phyloP scores from a whole-genome alignment of 2,113 vertebrate genomes.

The Myocastor coypus region DNA sequence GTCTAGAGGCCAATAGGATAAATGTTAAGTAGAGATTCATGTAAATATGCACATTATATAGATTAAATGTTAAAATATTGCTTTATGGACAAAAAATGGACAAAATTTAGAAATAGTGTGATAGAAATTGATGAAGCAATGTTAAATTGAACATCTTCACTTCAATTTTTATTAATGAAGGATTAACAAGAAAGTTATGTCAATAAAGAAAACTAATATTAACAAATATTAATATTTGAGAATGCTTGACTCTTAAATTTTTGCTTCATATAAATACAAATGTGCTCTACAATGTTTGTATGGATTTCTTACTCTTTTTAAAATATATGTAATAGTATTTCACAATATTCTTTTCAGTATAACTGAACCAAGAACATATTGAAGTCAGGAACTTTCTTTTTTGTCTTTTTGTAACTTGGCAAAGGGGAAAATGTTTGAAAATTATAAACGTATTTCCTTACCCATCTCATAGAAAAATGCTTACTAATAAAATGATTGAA shows the following conservation, averaged over 20 bases:
- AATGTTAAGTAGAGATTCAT: constrained; percentile 87
- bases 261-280: constrained; percentile 29
- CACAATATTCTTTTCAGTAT: constrained; percentile 45
- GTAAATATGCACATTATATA: constrained; percentile 81
- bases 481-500: not conserved
- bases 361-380: not conserved
- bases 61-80: constrained; percentile 83
- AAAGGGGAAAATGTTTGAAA: not conserved
- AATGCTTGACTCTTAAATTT: constrained; percentile 51
- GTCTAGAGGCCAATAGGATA: constrained; percentile 84
- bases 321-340: constrained; percentile 44
- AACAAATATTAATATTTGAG: constrained; percentile 21
- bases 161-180: constrained; percentile 63
- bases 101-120: constrained; percentile 76
- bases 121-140: constrained; percentile 75
- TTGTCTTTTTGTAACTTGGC: not conserved
- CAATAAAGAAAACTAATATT: constrained; percentile 18
- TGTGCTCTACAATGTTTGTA: constrained; percentile 13
- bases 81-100: constrained; percentile 76
- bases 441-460: not conserved
- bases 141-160: constrained; percentile 54
- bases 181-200: constrained; percentile 42
- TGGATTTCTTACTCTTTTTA: constrained; percentile 40
- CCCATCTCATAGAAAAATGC: not conserved
- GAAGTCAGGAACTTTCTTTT: not conserved